phyloP scores from a whole-genome alignment of 30 jellyfish, hydroid and myxozoan species.

The Hydra vulgaris region DNA sequence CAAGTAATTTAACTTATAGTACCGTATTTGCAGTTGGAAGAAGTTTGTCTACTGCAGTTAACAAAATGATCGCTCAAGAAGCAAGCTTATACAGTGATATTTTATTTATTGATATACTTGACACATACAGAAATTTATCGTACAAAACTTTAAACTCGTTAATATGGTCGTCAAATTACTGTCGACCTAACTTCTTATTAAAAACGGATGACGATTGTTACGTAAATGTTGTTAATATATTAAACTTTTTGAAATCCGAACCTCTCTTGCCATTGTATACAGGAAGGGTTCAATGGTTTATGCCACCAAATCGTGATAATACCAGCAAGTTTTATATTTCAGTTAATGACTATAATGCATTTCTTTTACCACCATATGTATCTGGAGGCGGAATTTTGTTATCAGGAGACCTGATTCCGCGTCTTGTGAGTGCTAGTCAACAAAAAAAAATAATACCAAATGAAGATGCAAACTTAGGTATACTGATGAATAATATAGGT shows the following conservation, averaged over 20 bases:
- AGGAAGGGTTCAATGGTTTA: slow-evolving; percentile 37
- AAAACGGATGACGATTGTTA: slow-evolving; percentile 47
- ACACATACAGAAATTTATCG: slow-evolving; percentile 19
- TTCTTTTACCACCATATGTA: slow-evolving; percentile 26
- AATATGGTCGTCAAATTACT: slow-evolving; percentile 20
- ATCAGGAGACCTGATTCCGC: slow-evolving; percentile 22
- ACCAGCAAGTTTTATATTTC: slow-evolving; percentile 26
- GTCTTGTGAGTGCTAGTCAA: slow-evolving; percentile 11
- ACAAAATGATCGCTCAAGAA: background rate
- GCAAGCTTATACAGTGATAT: slow-evolving; percentile 5
- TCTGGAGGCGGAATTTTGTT: slow-evolving; percentile 48
- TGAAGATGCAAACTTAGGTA: slow-evolving; percentile 46
- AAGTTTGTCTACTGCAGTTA: background rate
- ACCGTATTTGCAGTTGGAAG: slow-evolving; percentile 1
- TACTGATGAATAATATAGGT: slow-evolving; percentile 9
- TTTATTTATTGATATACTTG: slow-evolving; percentile 9
- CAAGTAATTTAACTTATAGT: background rate
- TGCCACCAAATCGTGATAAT: slow-evolving; percentile 42
- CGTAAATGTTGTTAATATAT: slow-evolving; percentile 13
- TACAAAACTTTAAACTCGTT: slow-evolving; percentile 16
- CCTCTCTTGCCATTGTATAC: slow-evolving; percentile 6
- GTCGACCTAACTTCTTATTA: slow-evolving; percentile 20
- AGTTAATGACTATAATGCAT: background rate
- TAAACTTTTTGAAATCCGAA: background rate
- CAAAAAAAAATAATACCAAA: background rate